These are phyloP conservation scores for Nymphalis urticae DNA, from an alignment of 2,888 invertebrate genomes.

Conservation along the genomic window DNA sequence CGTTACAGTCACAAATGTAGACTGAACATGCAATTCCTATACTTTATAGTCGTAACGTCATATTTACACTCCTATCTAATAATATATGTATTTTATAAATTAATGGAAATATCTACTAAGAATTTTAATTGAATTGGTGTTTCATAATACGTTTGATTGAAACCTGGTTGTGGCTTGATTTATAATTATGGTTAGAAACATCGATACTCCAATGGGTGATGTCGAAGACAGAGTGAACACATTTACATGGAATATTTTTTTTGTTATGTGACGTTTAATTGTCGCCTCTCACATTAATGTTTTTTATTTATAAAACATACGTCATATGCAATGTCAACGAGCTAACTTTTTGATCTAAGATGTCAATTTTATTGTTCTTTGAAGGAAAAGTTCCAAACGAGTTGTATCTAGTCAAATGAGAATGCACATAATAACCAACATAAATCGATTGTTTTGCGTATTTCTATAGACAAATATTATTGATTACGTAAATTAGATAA, in stretches of 20 bases:
- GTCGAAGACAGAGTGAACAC: background rate
- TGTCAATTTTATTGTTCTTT: too few species aligned
- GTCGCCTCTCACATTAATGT: too few species aligned
- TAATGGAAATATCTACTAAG: conserved; percentile 24
- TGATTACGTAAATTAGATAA: too few species aligned
- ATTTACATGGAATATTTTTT: too few species aligned
- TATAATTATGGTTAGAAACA: background rate
- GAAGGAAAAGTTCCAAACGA: too few species aligned
- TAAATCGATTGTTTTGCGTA: too few species aligned
- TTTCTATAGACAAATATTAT: too few species aligned
- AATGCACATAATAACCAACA: too few species aligned
- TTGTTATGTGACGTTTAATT: background rate
- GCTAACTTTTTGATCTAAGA: too few species aligned
- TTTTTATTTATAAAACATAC: too few species aligned
- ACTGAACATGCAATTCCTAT: conserved; percentile 30
- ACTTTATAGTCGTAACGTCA: conserved; percentile 25
- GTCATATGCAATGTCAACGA: too few species aligned
- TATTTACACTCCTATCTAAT: conserved; percentile 23
- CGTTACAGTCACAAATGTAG: conserved; percentile 25
- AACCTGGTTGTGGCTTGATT: conserved; percentile 2
- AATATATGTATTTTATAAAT: conserved; percentile 33
- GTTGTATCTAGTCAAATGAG: too few species aligned
- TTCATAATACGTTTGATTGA: conserved; percentile 9
- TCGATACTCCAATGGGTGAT: background rate
- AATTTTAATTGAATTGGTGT: conserved; percentile 20